Evolutionary conservation across 2,888 invertebrate genomes (phyloP), one percentile per base, ranked within the genome.

Genomic region (Agonopterix heracliana): DNA sequence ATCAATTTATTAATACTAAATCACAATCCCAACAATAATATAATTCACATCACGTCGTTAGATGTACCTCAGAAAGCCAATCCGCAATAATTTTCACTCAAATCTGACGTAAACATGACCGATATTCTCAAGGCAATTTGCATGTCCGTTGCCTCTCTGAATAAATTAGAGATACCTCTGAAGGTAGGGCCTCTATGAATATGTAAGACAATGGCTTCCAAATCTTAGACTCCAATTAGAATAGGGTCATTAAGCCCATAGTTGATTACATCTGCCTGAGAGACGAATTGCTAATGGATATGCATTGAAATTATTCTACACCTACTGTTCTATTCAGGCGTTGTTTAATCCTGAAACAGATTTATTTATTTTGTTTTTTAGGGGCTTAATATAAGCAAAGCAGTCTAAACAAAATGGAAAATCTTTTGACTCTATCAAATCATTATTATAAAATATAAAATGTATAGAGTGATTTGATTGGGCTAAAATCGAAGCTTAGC

Each of bases 41-140:
- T n/a, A 68, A 71, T 73, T 68, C 63, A 68, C 47, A 49, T 54
- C 59, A 59, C 55, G 50, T 55, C 62, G 54, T 56, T 45, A 59
- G 52, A 41, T 53, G 61, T 54, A 60, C 57, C 51, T 60, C 66
- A 56, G 67, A 66, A 75, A 78, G 74, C 78, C 81, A 73, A 78
- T 81, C 71, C 80, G 80, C 81, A 81, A 86, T 83, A 85, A 87
- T 81, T 88, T 84, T 76, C 76, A 72, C 78, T 74, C 74, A 83
- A 85, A 84, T 84, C 83, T 85, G 86, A 87, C 87, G 64, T 75
- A 77, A 80, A 85, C 87, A 87, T 87, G 87, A 85, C 87, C 86
- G 85, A 87, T 87, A 88, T 86, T 83, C 84, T 68, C 68, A 46
- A 56, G 62, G 66, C 78, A 80, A 88, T 88, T 88, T 87, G 87